A percentile compares a stretch with the other conserved stretches of the same genome.
These are phyloP conservation scores for Tribolium castaneum DNA, from an alignment of 1,140 invertebrate genomes.

Conservation along the genomic window DNA sequence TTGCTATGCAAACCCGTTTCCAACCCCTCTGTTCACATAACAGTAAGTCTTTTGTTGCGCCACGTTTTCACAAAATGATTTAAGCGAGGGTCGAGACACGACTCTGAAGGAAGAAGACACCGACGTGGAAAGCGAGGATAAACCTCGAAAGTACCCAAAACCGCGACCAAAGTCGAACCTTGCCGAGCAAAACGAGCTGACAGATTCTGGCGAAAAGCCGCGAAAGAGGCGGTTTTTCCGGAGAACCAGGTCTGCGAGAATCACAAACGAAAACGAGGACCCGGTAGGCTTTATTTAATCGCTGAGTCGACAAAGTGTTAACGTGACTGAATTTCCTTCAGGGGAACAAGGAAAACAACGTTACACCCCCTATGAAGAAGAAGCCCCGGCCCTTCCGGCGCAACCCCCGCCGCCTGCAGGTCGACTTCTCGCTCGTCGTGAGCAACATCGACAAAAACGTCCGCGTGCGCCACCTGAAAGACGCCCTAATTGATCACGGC, in stretches of 20 bases:
- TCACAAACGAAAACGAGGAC: slow-evolving; percentile 52
- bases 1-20: no score
- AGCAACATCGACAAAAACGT: slow-evolving; percentile 72
- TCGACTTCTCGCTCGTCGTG: slow-evolving; percentile 71
- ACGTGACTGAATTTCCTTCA: not conserved
- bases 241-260: slow-evolving; percentile 46
- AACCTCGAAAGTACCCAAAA: slow-evolving; percentile 48
- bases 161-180: slow-evolving; percentile 36
- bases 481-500: slow-evolving; percentile 71
- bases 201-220: not conserved
- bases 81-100: slow-evolving; percentile 69
- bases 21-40: no score
- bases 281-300: slow-evolving; percentile 28
- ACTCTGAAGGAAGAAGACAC: slow-evolving; percentile 74
- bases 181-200: slow-evolving; percentile 18
- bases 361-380: not conserved
- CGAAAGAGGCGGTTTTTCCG: slow-evolving; percentile 36
- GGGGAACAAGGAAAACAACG: slow-evolving; percentile 4
- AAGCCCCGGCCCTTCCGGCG: slow-evolving; percentile 13
- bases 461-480: slow-evolving; percentile 73
- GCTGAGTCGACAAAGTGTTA: not conserved
- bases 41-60: no score
- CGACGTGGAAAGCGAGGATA: slow-evolving; percentile 69
- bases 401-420: slow-evolving; percentile 49
- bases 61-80: slow-evolving; percentile 2